Evolutionary conservation across 2,888 invertebrate species (phyloP).

Genomic region (Lycaena phlaeas): DNA sequence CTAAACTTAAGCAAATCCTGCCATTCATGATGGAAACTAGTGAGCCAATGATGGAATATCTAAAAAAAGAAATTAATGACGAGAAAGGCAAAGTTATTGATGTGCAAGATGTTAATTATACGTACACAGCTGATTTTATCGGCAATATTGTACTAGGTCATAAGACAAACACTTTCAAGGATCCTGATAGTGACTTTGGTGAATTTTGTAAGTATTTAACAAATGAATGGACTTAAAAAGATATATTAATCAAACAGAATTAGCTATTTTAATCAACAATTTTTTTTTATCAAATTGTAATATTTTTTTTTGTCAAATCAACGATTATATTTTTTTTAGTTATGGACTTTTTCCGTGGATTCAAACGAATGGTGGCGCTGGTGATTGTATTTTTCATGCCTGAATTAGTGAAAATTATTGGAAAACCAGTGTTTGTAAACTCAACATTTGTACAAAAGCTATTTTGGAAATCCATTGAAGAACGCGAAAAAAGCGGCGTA

Average conservation of each 20-base stretch:
- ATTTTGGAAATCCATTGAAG: slow-evolving; percentile 22
- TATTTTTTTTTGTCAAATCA: no score
- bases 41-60: slow-evolving; percentile 21
- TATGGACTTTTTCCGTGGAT: slow-evolving; percentile 22
- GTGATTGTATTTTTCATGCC: slow-evolving; percentile 26
- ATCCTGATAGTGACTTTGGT: slow-evolving; percentile 21
- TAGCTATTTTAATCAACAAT: no score
- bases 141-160: slow-evolving; percentile 24
- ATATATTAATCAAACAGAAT: no score
- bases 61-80: slow-evolving; percentile 10
- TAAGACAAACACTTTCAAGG: slow-evolving; percentile 21
- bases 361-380: slow-evolving; percentile 25
- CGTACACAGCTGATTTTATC: slow-evolving; percentile 24
- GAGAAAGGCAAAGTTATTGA: slow-evolving; percentile 13
- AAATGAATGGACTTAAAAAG: no score
- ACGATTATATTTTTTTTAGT: slow-evolving; percentile 17
- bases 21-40: slow-evolving; percentile 24
- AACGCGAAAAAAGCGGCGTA: slow-evolving; percentile 20
- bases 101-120: slow-evolving; percentile 23
- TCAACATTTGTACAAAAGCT: slow-evolving; percentile 20
- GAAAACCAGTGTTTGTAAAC: slow-evolving; percentile 21
- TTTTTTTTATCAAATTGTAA: no score
- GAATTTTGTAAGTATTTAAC: slow-evolving; percentile 23
- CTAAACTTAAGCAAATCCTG: slow-evolving; percentile 22
- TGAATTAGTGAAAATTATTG: slow-evolving; percentile 21